Conservation (phyloP, 2,888 invertebrate species). For the Protophormia terraenovae region DNA sequence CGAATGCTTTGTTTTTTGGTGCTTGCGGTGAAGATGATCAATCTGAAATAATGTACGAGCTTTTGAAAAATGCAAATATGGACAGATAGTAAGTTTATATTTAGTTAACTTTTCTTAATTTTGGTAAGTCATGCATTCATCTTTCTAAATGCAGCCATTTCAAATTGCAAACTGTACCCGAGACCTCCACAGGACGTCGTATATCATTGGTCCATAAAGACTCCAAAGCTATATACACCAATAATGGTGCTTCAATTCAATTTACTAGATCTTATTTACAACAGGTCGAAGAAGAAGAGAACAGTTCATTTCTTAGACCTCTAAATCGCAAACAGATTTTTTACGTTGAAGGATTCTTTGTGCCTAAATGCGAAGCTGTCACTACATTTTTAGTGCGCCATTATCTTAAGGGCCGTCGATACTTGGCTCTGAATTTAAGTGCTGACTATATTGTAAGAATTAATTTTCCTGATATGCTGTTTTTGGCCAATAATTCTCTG, state of each 20-base stretch:
- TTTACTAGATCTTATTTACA: conserved; percentile 78
- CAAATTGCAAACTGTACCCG: conserved; percentile 75
- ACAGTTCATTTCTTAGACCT: conserved; percentile 71
- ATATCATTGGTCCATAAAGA: conserved; percentile 81
- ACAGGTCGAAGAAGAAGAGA: conserved; percentile 68
- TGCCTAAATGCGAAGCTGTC: conserved; percentile 82
- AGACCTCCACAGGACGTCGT: conserved; percentile 81
- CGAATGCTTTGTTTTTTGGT: conserved; percentile 82
- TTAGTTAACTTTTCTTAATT: neutral
- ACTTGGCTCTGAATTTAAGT: conserved; percentile 83
- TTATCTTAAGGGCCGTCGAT: conserved; percentile 78
- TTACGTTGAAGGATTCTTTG: conserved; percentile 84
- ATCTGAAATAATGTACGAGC: conserved; percentile 79
- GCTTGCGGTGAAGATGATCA: conserved; percentile 82
- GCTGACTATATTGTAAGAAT: conserved; percentile 82
- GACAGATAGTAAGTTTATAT: conserved; percentile 76
- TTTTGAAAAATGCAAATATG: conserved; percentile 80
- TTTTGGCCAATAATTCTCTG: conserved; percentile 81
- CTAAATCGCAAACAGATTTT: conserved; percentile 78
- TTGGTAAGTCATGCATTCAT: neutral
- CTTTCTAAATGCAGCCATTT: conserved; percentile 39
- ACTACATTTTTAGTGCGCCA: conserved; percentile 81
- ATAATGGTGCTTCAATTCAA: conserved; percentile 83
- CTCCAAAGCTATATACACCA: conserved; percentile 82
- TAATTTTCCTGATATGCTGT: conserved; percentile 78